These are phyloP conservation scores for Pristionchus arcanus DNA, from an alignment of 2,888 invertebrate genomes.

Conservation along the genomic window DNA sequence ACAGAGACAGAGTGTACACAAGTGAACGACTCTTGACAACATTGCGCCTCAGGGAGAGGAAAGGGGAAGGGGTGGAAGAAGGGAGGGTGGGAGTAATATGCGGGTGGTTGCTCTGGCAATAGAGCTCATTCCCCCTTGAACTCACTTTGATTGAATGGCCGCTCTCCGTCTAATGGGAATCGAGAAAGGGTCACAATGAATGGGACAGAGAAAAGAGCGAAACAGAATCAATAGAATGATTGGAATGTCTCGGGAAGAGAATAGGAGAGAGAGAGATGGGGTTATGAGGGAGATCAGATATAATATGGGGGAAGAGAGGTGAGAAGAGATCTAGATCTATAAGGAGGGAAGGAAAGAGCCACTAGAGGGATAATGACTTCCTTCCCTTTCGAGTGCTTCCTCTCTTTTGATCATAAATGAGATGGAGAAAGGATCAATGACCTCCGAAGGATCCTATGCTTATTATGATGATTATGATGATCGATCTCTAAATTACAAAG, in stretches of 20 bases:
- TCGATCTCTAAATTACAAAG: neutral
- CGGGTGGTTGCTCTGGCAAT: conserved; percentile 42
- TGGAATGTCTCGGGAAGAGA: conserved; percentile 44
- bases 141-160: conserved; percentile 11
- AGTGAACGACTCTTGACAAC: conserved; percentile 14
- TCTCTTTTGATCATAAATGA: neutral
- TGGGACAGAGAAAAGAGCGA: neutral
- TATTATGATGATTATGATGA: neutral
- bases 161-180: neutral
- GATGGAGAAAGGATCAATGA: neutral
- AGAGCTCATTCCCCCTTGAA: conserved; percentile 32
- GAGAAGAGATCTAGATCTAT: conserved; percentile 44
- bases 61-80: neutral
- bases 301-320: conserved; percentile 19
- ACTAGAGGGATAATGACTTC: conserved; percentile 41
- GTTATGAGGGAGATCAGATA: conserved; percentile 50
- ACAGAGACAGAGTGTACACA: conserved; percentile 8
- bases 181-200: conserved; percentile 47
- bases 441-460: neutral
- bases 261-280: neutral
- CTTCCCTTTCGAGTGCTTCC: conserved; percentile 9
- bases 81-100: conserved; percentile 3
- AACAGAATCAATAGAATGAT: conserved; percentile 31
- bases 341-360: neutral
- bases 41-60: conserved; percentile 20